phyloP scores from a whole-genome alignment of 2,113 vertebrate species.

The Spermophilus dauricus region DNA sequence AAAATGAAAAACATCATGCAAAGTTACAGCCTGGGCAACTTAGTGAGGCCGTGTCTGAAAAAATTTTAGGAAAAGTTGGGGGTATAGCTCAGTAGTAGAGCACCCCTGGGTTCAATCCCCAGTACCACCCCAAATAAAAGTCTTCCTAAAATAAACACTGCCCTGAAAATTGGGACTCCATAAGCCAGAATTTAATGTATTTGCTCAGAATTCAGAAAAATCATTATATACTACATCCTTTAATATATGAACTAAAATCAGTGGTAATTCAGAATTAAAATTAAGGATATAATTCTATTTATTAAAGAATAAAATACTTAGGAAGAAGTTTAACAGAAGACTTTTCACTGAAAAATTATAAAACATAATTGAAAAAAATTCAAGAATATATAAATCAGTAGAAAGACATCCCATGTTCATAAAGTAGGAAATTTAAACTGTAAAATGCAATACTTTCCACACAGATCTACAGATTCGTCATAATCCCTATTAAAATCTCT shows the following conservation, averaged over 20 bases:
- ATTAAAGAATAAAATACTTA: background rate
- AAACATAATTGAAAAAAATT: background rate
- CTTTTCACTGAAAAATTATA: background rate
- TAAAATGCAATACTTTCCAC: background rate
- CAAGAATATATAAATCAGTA: background rate
- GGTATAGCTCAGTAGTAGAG: no score
- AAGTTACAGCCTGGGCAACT: no score
- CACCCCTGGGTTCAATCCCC: no score
- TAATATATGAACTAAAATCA: background rate
- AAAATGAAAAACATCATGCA: no score
- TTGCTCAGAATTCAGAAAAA: conserved; percentile 24
- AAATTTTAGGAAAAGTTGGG: no score
- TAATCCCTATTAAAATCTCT: background rate
- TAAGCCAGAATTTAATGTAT: background rate
- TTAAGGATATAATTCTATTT: background rate
- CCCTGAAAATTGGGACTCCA: background rate
- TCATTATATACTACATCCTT: background rate
- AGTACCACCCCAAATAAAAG: background rate
- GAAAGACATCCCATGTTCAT: background rate
- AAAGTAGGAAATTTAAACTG: background rate
- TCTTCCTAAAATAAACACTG: background rate
- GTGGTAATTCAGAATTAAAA: background rate
- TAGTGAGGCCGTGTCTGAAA: no score
- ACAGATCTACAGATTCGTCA: background rate
- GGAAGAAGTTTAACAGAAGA: no score